Base-by-base conservation (phyloP, 64 coral and sea anemone genomes). In the Cladopsammia gracilis region DNA sequence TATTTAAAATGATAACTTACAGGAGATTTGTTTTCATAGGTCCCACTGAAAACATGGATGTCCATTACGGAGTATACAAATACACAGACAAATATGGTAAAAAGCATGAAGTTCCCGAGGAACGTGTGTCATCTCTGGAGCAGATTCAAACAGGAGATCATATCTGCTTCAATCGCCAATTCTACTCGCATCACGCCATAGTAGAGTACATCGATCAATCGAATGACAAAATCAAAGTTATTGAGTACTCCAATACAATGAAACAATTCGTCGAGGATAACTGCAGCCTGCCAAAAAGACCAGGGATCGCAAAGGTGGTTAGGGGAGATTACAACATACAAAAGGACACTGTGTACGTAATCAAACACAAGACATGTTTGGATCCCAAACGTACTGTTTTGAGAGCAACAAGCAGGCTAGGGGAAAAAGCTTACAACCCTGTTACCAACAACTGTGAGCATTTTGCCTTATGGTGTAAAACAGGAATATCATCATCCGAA, bases 361-460 rank as follows among this genome's bases (percentile, higher is more conserved):
- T 94, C 54, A 48, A 89, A 43, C 78, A 94, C 65, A 14, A 89
- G 13, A 19, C 46, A 56, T 75, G 76, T 20, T 20, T 76, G 19
- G 6, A 66, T 53, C 25, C 66, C 4, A 62, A 80, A 12, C 49
- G 58, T 70, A 86, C 89, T 72, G 8, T 94, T 11, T 0, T 3
- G 50, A 94, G 46, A 19, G 93, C 77, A 84, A 62, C 6, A 75
- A 42, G 44, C 3, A 89, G 50, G 51, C 50, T 89, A 11, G 92
- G 86, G 25, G 86, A 94, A 12, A 60, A 64, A 22, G 50, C 43
- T 43, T 94, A 89, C 86, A 10, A 65, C 13, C 76, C 25, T 82
- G 26, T 89, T 2, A 89, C 65, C 19, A 76, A 94, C 12, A 94
- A 94, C 64, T 94, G 92, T 22, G 92, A 94, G 57, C 92, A 94